phyloP scores from a whole-genome alignment of 2,888 invertebrate species.

The Epirrhoe tristata region DNA sequence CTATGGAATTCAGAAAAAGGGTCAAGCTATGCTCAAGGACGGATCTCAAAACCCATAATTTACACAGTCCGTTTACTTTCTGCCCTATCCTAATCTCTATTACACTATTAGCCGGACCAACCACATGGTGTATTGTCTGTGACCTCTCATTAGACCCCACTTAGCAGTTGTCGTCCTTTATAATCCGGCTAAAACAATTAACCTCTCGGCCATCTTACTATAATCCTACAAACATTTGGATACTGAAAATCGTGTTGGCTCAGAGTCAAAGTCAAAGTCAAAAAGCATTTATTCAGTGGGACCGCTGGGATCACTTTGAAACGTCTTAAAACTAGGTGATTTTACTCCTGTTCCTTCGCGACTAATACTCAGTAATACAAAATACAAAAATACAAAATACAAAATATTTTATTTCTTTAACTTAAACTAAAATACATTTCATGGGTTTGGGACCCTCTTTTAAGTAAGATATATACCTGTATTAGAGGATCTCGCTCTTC shows the following conservation, averaged over 20 bases:
- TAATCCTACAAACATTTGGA: constrained; percentile 16
- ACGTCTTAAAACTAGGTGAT: too few species aligned
- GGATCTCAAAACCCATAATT: not conserved
- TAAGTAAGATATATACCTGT: too few species aligned
- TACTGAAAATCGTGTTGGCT: not conserved
- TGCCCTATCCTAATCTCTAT: constrained; percentile 26
- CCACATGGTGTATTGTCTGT: constrained; percentile 33
- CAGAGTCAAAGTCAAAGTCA: too few species aligned
- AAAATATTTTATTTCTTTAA: too few species aligned
- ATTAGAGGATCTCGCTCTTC: too few species aligned
- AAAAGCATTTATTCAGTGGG: too few species aligned
- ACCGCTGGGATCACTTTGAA: too few species aligned
- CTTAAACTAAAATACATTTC: too few species aligned
- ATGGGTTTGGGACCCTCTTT: too few species aligned
- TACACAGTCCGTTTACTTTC: constrained; percentile 12
- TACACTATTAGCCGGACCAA: constrained; percentile 28
- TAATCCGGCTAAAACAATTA: constrained; percentile 43
- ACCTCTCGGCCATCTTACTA: constrained; percentile 30
- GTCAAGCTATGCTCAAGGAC: not conserved
- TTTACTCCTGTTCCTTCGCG: too few species aligned
- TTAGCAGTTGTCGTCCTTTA: constrained; percentile 41
- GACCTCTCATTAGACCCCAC: constrained; percentile 43
- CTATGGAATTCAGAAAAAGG: not conserved
- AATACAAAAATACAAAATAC: too few species aligned
- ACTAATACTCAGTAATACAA: too few species aligned